Base-by-base conservation (phyloP, 2,113 vertebrate species). In the Takifugu flavidus region DNA sequence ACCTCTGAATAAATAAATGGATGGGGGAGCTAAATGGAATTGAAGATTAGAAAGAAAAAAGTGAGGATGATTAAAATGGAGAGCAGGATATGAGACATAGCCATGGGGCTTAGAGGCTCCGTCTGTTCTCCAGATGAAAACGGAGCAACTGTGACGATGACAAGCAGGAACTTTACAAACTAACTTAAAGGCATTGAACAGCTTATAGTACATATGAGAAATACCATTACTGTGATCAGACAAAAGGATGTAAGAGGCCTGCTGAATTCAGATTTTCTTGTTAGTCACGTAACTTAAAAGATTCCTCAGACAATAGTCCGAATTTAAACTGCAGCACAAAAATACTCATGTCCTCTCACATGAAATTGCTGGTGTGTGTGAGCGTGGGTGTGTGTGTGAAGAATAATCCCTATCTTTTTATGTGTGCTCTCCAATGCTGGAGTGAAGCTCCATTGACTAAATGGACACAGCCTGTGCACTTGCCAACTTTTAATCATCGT, bases 1-100 rank as follows among this genome's bases (percentile, higher is more conserved):
- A 78, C 77, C 62, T 54, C 29, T 62, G 70, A 73, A 77, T 77
- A 28, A 59, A 66, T 75, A 72, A 78, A 81, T 46, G 79, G 66
- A 80, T 65, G 59, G 27, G 67, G 74, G 72, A 69, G 74, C 76
- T 65, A 50, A 83, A 79, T 77, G 74, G 75, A 73, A 75, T 69
- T 59, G 62, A 52, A 76, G 74, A 82, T 85, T 80, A 76, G 45
- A 47, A n/a, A 47, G 45, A 43, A 56, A 61, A 65, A 56, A 50
- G 13, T 0, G 26, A 53, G 13, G 31, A 31, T 62, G 61, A 74
- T 79, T 74, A 80, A 79, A 82, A 74, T 65, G 57, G 45, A 46
- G 62, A 59, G 62, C 62, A 60, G 67, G 70, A 82, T 65, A 74
- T 51, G 56, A 71, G 53, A 62, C 50, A 49, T 53, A 59, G 59